Evolutionary conservation across 2,797 vertebrate species (phyloP).

Genomic region (Ficedula albicollis): DNA sequence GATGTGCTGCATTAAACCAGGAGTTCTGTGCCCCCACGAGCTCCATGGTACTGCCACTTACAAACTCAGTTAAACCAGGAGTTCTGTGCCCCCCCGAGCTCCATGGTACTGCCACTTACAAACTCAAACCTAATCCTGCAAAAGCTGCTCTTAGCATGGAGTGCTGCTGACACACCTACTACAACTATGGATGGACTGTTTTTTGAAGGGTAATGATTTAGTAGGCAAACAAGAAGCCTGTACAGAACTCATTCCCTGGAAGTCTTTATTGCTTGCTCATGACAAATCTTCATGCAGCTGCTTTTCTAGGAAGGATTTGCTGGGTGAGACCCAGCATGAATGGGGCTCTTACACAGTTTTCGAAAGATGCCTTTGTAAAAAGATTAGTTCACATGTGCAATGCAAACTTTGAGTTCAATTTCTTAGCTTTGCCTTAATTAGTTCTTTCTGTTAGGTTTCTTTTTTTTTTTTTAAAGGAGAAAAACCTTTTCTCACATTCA

Average conservation of each 20-base stretch:
- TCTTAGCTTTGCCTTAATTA: slow-evolving; percentile 65
- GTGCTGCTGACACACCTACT: not conserved
- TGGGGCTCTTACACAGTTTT: not conserved
- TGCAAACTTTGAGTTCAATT: slow-evolving; percentile 57
- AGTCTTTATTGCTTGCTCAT: slow-evolving; percentile 43
- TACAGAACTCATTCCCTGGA: slow-evolving; percentile 31
- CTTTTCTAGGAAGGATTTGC: slow-evolving; percentile 50
- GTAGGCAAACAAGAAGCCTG: slow-evolving; percentile 16
- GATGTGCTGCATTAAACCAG: slow-evolving; percentile 12
- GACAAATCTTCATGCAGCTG: slow-evolving; percentile 23
- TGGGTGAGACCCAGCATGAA: not conserved
- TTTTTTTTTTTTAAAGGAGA: not conserved
- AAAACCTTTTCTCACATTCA: slow-evolving; percentile 8
- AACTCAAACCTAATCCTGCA: not conserved
- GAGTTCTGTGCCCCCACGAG: not conserved
- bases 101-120: not conserved
- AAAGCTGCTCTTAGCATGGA: not conserved
- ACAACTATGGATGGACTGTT: not conserved
- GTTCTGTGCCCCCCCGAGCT: not conserved
- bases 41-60: not conserved
- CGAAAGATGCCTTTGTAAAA: slow-evolving; percentile 46
- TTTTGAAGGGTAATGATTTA: not conserved
- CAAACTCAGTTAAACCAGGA: not conserved
- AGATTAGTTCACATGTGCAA: slow-evolving; percentile 64
- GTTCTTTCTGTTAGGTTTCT: slow-evolving; percentile 31